These are phyloP conservation scores for Pogona vitticeps DNA, from an alignment of 2,113 vertebrate genomes.

Conservation along the genomic window DNA sequence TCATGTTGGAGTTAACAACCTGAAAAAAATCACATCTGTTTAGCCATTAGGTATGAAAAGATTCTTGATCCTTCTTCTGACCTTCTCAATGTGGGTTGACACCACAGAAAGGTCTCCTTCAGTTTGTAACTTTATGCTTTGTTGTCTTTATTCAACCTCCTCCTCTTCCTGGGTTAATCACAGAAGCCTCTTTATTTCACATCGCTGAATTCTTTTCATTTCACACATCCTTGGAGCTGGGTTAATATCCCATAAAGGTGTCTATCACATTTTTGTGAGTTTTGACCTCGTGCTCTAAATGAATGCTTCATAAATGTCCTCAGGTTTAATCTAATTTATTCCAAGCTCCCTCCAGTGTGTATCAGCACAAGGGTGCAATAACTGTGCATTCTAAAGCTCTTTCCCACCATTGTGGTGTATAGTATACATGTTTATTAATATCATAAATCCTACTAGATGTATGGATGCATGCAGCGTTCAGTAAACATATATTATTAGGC, in stretches of 20 bases:
- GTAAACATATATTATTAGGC: neutral
- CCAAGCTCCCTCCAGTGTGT: neutral
- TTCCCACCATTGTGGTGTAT: neutral
- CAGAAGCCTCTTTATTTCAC: conserved; percentile 36
- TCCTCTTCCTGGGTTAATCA: conserved; percentile 28
- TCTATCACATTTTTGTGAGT: conserved; percentile 24
- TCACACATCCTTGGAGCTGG: conserved; percentile 30
- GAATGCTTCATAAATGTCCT: conserved; percentile 23
- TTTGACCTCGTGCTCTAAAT: conserved; percentile 26
- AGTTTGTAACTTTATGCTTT: conserved; percentile 27
- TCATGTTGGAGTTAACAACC: neutral
- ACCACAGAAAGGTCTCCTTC: conserved; percentile 1
- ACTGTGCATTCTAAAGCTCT: neutral
- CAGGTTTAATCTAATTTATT: conserved; percentile 35
- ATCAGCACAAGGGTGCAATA: neutral
- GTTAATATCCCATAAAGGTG: conserved; percentile 39
- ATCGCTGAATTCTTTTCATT: conserved; percentile 31
- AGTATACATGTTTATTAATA: conserved; percentile 18
- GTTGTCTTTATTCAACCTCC: conserved; percentile 25
- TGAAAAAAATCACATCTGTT: neutral
- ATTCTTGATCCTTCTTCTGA: neutral
- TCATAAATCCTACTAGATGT: conserved; percentile 6
- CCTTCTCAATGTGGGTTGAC: neutral
- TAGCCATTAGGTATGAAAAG: neutral
- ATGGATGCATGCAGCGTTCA: neutral